Evolutionary conservation across 2,797 vertebrate species (phyloP).

Genomic region (Phylloscopus collybita): DNA sequence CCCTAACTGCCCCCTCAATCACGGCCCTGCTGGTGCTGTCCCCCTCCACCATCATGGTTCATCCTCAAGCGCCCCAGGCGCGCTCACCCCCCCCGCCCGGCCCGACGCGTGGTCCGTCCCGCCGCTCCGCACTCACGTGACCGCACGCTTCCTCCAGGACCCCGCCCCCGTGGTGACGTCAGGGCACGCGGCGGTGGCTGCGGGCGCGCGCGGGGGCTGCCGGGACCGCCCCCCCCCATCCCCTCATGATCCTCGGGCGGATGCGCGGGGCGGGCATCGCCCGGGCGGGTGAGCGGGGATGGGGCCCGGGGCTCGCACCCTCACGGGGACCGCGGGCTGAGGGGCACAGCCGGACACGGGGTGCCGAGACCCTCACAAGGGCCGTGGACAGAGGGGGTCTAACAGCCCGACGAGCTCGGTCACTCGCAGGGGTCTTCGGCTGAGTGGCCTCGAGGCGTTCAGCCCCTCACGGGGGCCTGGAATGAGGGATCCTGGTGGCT

Average conservation of each 20-base stretch:
- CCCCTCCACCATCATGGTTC: not conserved
- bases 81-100: not conserved
- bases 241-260: not conserved
- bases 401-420: not conserved
- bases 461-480: not conserved
- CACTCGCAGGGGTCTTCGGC: accelerated
- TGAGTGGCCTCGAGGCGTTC: not conserved
- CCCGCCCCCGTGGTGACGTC: not conserved
- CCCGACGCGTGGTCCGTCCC: not conserved
- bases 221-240: not conserved
- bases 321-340: not conserved
- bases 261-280: not conserved
- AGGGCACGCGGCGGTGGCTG: not conserved
- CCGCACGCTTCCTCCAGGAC: accelerated
- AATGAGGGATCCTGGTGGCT: not conserved
- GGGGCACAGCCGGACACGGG: not conserved
- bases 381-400: accelerated
- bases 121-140: not conserved
- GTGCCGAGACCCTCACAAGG: not conserved
- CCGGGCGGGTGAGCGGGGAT: not conserved
- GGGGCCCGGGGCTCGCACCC: not conserved
- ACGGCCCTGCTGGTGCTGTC: no score
- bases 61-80: not conserved
- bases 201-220: not conserved
- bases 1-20: not conserved